Evolutionary conservation across 92 coral and sea anemone genomes (phyloP), one percentile per base, ranked within the genome.

Genomic region (Muricea muricata): DNA sequence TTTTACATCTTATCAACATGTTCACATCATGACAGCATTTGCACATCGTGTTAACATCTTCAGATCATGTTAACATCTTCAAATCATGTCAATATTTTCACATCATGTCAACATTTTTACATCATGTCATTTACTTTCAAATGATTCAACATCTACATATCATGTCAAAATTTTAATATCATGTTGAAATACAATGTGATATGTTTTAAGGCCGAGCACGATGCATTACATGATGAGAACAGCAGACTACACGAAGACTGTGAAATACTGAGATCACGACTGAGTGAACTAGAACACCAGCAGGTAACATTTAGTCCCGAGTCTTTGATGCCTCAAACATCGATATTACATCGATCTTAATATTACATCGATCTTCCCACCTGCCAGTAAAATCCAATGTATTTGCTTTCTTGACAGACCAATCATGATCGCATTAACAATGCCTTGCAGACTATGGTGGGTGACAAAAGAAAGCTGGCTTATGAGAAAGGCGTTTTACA

Each of bases 401-500:
- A 28, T 15, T 45, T 41, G 0, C 42, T 32, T 11, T 47, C 47
- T 12, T 32, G 15, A 10, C 83, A 96, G 97, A 65, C 76, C 65
- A 91, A 89, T 47, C 99, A 92, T 74, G 88, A 90, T 72, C 99
- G 94, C 39, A 90, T 96, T 41, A 94, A 96, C 68, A 91, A 86
- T 14, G 93, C 96, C 3, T 86, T 96, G 91, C 92, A 96, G 69
- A 93, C 89, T 37, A 96, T 96, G 96, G 87, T 96, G 40, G 99
- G 92, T 34, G 81, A 97, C 1, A 96, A 96, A 74, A 91, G 93
- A 85, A 87, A 93, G 61, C 94, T 96, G 9, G 99, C 99, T 2
- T 96, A 93, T 80, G 97, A 96, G 72, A 93, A 91, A 73, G 99
- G 99, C 14, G 74, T 94, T 2, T 77, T 96, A 15, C 97, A 96